Conservation (phyloP, 1,140 invertebrate species). For the Drosophila oshimai region DNA sequence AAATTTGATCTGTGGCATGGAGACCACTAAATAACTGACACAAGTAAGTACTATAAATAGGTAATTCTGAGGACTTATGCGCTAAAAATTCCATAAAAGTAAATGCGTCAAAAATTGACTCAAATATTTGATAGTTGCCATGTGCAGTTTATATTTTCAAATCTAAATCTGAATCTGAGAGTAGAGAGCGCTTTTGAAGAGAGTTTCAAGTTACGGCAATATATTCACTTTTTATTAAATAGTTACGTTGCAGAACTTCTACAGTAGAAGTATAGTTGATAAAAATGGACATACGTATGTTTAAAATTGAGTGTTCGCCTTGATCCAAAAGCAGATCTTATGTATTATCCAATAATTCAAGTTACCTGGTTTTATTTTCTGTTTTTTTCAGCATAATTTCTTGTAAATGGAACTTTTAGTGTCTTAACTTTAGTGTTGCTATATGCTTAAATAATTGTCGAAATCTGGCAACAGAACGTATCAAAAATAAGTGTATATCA, state of each 20-base stretch:
- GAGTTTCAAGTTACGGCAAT: constrained; percentile 20
- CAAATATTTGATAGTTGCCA: constrained; percentile 60
- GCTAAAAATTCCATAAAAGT: constrained; percentile 70
- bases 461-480: constrained; percentile 68
- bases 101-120: constrained; percentile 82
- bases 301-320: constrained; percentile 29
- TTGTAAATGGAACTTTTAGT: constrained; percentile 68
- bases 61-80: constrained; percentile 49
- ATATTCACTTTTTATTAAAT: background rate
- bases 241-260: constrained; percentile 1
- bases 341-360: constrained; percentile 17
- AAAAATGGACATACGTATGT: constrained; percentile 37
- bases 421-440: constrained; percentile 48
- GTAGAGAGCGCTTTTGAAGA: constrained; percentile 39
- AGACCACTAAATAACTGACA: constrained; percentile 22
- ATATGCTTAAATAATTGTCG: constrained; percentile 48
- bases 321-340: constrained; percentile 60
- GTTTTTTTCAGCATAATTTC: constrained; percentile 50
- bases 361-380: constrained; percentile 12
- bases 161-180: constrained; percentile 13
- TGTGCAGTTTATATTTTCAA: constrained; percentile 30
- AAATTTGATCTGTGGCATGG: constrained; percentile 60
- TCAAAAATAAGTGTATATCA: constrained; percentile 75
- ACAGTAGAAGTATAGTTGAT: constrained; percentile 5
- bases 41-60: constrained; percentile 54